Percentiles rank a stretch among this genome's conserved stretches.
Conservation (phyloP, 2,113 vertebrate genomes). For the Tupaia chinensis region DNA sequence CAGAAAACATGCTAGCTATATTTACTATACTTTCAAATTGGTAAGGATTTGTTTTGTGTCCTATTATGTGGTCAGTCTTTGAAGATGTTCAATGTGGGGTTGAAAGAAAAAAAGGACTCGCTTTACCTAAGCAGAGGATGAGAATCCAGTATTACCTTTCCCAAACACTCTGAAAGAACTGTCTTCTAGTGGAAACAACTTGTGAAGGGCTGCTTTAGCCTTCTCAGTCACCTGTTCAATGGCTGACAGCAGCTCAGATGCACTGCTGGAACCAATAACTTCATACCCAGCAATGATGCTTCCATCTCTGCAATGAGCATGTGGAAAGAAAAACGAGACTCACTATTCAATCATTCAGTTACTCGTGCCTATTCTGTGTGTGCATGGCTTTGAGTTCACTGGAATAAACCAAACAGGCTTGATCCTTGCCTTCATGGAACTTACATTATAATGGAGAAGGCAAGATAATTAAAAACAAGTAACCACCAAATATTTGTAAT, state of each 20-base stretch:
- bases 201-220: neutral
- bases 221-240: neutral
- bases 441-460: neutral
- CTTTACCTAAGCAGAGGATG: neutral
- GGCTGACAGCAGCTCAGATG: slow-evolving; percentile 62
- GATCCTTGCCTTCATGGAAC: neutral
- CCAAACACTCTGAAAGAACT: slow-evolving; percentile 52
- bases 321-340: neutral
- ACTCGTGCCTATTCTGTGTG: neutral
- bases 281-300: slow-evolving; percentile 66
- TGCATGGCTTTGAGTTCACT: rapidly evolving
- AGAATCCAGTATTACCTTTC: slow-evolving; percentile 64
- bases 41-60: too few species aligned
- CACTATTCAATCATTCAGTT: neutral
- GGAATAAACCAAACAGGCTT: neutral
- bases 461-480: neutral
- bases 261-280: slow-evolving; percentile 64
- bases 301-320: slow-evolving; percentile 27
- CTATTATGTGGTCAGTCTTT: too few species aligned
- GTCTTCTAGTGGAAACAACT: slow-evolving; percentile 31
- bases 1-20: too few species aligned
- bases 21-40: too few species aligned
- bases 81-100: too few species aligned
- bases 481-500: neutral
- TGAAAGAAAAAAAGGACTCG: neutral